Evolutionary conservation across 2,888 invertebrate species (phyloP).

Genomic region (Cetonia aurata): DNA sequence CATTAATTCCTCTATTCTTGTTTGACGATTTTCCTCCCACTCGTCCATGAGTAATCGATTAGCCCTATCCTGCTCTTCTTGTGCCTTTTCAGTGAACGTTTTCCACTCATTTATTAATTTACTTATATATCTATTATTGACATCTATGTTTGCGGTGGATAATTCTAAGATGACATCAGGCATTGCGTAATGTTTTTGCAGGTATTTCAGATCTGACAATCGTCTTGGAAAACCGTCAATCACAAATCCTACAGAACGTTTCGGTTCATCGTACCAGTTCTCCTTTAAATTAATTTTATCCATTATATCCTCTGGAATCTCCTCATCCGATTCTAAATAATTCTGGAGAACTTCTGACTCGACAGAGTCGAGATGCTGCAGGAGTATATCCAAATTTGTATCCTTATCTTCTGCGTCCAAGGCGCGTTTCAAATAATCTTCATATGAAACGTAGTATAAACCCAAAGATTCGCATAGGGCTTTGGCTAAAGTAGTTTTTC

Average conservation of each 20-base stretch:
- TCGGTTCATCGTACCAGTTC: conserved; percentile 71
- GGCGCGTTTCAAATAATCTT: conserved; percentile 55
- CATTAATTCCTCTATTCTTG: conserved; percentile 57
- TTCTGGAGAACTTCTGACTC: conserved; percentile 55
- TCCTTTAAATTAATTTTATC: conserved; percentile 61
- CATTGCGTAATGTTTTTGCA: conserved; percentile 68
- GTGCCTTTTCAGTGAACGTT: conserved; percentile 62
- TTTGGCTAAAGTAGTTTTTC: conserved; percentile 69
- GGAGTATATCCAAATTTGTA: conserved; percentile 19
- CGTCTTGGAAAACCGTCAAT: conserved; percentile 75
- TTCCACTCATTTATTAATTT: conserved; percentile 59
- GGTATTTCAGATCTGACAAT: conserved; percentile 69
- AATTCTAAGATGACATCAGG: conserved; percentile 73
- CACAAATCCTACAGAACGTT: conserved; percentile 69
- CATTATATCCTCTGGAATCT: conserved; percentile 67
- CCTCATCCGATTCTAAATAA: conserved; percentile 69
- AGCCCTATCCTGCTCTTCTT: conserved; percentile 50
- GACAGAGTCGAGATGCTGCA: conserved; percentile 17
- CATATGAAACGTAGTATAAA: conserved; percentile 69
- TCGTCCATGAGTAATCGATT: conserved; percentile 50
- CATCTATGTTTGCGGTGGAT: conserved; percentile 58
- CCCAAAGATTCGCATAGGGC: conserved; percentile 71
- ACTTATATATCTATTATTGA: conserved; percentile 55
- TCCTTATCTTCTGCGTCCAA: conserved; percentile 41
- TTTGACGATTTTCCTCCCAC: conserved; percentile 57